These are phyloP conservation scores for Heteromormyrus szaboi DNA, from an alignment of 2,797 vertebrate species.

Conservation along the genomic window DNA sequence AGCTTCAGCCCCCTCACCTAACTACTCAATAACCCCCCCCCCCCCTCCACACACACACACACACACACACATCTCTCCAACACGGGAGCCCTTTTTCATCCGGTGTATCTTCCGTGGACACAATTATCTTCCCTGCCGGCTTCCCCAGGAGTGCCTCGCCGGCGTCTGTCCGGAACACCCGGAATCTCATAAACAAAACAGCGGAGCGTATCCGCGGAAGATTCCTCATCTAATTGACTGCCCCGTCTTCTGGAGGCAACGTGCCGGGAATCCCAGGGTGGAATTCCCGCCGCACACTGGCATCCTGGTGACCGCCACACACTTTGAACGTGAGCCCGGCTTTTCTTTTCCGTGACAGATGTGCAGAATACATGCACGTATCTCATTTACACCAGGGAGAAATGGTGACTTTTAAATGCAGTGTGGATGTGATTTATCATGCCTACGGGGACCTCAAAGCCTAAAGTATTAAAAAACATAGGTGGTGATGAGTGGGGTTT, in stretches of 20 bases:
- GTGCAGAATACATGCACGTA: not conserved
- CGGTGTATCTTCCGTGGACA: not conserved
- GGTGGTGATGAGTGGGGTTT: not conserved
- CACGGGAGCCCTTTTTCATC: not conserved
- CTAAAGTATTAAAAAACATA: not conserved
- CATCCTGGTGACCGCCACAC: not conserved
- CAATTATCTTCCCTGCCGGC: not conserved
- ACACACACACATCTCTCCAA: not conserved
- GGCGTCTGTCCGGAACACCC: not conserved
- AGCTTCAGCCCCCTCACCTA: not conserved
- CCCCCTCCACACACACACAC: not conserved
- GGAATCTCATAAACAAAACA: conserved; percentile 2
- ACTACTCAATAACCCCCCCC: not conserved
- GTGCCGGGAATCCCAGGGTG: not conserved
- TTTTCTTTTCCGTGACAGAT: not conserved
- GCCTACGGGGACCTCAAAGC: not conserved
- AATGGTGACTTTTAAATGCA: not conserved
- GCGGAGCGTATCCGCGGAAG: not conserved
- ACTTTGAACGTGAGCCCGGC: not conserved
- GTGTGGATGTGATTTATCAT: not conserved
- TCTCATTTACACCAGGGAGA: not conserved
- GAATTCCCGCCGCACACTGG: not conserved
- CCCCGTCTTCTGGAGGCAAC: not conserved
- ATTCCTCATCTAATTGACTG: not conserved
- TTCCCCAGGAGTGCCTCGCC: not conserved